Evolutionary conservation across 2,113 vertebrate species (phyloP).

Genomic region (Orientallactaga bullata): DNA sequence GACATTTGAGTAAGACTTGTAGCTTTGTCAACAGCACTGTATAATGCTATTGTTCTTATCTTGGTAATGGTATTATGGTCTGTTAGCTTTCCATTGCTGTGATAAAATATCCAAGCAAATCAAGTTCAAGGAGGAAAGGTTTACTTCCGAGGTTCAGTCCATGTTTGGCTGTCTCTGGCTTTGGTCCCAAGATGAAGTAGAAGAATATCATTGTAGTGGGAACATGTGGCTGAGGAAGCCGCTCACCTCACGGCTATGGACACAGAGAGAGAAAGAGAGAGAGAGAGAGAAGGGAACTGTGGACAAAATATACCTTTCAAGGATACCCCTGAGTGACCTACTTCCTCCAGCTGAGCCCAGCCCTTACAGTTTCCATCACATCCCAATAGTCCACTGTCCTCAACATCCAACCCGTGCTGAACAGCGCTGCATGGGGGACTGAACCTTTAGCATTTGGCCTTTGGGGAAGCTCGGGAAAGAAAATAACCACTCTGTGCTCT

Average conservation of each 20-base stretch:
- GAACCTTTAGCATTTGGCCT: not conserved
- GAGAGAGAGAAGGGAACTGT: too few species aligned
- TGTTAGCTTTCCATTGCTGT: not conserved
- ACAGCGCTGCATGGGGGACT: not conserved
- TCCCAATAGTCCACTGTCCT: not conserved
- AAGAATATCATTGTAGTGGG: not conserved
- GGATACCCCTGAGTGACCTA: not conserved
- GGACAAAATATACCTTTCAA: not conserved
- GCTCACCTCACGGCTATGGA: not conserved
- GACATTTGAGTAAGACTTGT: not conserved
- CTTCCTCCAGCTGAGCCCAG: not conserved
- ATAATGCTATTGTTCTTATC: not conserved
- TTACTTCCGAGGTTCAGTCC: not conserved
- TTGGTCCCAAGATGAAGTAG: not conserved
- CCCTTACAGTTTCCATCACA: not conserved
- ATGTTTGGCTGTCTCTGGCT: not conserved
- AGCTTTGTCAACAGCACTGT: too few species aligned
- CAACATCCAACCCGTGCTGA: not conserved
- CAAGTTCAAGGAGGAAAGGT: not conserved
- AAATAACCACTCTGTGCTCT: not conserved
- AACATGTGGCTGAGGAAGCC: not conserved
- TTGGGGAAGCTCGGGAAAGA: constrained; percentile 29
- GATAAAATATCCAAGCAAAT: not conserved
- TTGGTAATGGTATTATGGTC: not conserved
- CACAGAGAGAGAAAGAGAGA: too few species aligned